Evolutionary conservation across 2,113 vertebrate genomes (phyloP), one percentile per base, ranked within the genome.

Genomic region (Paratilapia polleni): DNA sequence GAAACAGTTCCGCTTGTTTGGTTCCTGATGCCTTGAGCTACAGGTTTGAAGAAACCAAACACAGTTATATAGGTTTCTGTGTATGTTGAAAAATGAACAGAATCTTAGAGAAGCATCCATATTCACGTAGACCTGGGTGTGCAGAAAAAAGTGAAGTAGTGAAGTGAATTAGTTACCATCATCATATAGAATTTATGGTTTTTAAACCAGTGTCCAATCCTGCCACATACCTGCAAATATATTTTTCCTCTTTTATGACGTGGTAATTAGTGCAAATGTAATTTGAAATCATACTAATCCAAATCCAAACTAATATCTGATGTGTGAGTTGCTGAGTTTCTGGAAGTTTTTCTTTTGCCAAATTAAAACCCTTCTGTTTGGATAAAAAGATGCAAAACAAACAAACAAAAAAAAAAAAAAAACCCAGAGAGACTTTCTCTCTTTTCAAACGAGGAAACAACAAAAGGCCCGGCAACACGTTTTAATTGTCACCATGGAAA

Each of bases 401-500:
- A 49, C 3, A 81, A n/a, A n/a, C n/a, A 83, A 88, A 78, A 85
- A 70, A 38, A 20, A 62, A 54, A 77, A 34, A 26, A 41, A 52
- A 57, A 70, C 59, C 26, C 9, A 86, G 43, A 76, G 49, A 85
- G 78, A 85, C 76, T 83, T 74, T 87, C 95, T 96, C 94, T 81
- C 95, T 96, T 93, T 94, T 96, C 94, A 97, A 97, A 97, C 95
- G 94, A 96, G 95, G 93, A 94, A 93, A 94, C 96, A 96, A 98
- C 97, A 98, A 99, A 98, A 94, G 94, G 95, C 52, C 96, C 96
- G 94, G 97, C 97, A 97, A 98, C 97, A 97, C 96, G 97, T 97
- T 98, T 90, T 98, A 98, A 98, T 97, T 97, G 97, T 98, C 95
- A 94, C 97, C 97, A 98, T 98, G 97, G 97, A 96, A 97, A 98